Conservation (phyloP, 1,140 invertebrate genomes). For the Eumeta japonica region DNA sequence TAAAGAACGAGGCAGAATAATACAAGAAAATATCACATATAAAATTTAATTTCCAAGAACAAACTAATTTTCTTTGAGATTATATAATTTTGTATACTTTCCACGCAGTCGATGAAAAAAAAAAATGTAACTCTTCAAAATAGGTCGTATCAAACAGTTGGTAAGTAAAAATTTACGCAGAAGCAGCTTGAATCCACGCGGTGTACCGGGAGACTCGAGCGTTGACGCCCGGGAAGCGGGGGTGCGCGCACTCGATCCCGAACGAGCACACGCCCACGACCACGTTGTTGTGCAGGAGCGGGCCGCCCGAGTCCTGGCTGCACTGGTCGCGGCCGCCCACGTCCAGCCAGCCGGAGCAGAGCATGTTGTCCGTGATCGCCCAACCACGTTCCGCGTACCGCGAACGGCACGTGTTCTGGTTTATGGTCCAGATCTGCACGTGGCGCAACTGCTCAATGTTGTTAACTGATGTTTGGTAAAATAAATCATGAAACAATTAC, state of each 20-base stretch:
- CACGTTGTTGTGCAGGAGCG: constrained; percentile 55
- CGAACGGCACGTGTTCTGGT: constrained; percentile 20
- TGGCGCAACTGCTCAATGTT: constrained; percentile 19
- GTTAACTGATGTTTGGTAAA: constrained; percentile 12
- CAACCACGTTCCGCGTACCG: constrained; percentile 20
- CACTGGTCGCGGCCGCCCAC: constrained; percentile 35
- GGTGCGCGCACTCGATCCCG: constrained; percentile 57
- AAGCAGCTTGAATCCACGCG: too few relatives aligned
- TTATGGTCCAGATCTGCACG: constrained; percentile 23
- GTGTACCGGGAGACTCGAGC: too few relatives aligned
- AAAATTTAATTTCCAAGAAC: too few relatives aligned
- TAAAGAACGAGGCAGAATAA: too few relatives aligned
- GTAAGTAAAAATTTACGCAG: too few relatives aligned
- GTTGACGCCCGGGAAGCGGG: constrained; percentile 16
- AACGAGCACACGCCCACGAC: constrained; percentile 61
- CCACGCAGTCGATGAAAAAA: too few relatives aligned
- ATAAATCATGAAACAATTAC: too few relatives aligned
- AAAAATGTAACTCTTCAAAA: too few relatives aligned
- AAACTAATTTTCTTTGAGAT: too few relatives aligned
- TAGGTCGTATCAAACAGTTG: too few relatives aligned
- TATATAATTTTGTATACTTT: too few relatives aligned
- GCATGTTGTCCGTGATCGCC: constrained; percentile 19
- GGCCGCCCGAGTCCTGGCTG: constrained; percentile 61
- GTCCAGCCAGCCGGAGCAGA: constrained; percentile 34
- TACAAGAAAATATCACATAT: too few relatives aligned